Conservation (phyloP, 2,113 vertebrate species). For the Dromiciops gliroides region DNA sequence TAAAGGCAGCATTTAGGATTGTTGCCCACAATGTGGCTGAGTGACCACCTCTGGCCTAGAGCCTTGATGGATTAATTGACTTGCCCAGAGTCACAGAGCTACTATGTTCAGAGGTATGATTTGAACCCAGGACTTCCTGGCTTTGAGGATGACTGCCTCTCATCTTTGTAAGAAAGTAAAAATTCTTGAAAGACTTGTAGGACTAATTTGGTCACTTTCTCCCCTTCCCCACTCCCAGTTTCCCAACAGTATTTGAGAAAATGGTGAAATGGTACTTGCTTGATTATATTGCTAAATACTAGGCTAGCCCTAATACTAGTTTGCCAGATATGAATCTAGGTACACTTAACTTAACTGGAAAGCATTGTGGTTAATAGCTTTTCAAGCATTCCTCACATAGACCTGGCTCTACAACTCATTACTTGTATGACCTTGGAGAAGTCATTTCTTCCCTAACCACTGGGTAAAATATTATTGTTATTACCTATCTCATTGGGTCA, state of each 20-base stretch:
- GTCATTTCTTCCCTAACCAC: not conserved
- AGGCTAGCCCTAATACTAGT: not conserved
- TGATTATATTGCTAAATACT: too few relatives aligned
- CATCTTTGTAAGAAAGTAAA: not conserved
- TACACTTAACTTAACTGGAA: not conserved
- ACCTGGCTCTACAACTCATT: not conserved
- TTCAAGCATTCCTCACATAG: not conserved
- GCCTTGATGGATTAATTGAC: not conserved
- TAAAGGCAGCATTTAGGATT: not conserved
- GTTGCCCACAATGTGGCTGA: not conserved
- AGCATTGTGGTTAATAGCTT: not conserved
- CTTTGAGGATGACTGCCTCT: not conserved
- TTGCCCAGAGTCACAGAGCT: not conserved
- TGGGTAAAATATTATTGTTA: not conserved
- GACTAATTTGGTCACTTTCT: not conserved
- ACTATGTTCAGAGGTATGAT: not conserved
- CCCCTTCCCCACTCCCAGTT: not conserved
- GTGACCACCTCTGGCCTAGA: not conserved
- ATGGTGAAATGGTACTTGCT: not conserved
- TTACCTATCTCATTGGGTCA: not conserved
- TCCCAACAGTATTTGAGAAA: not conserved
- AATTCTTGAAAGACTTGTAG: not conserved
- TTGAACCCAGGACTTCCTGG: not conserved
- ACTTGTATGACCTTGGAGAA: not conserved
- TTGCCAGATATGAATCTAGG: not conserved